Percentiles rank a stretch among this genome's conserved stretches.
Evolutionary conservation across 2,797 vertebrate genomes (phyloP).

Genomic region (Trachops cirrhosus): DNA sequence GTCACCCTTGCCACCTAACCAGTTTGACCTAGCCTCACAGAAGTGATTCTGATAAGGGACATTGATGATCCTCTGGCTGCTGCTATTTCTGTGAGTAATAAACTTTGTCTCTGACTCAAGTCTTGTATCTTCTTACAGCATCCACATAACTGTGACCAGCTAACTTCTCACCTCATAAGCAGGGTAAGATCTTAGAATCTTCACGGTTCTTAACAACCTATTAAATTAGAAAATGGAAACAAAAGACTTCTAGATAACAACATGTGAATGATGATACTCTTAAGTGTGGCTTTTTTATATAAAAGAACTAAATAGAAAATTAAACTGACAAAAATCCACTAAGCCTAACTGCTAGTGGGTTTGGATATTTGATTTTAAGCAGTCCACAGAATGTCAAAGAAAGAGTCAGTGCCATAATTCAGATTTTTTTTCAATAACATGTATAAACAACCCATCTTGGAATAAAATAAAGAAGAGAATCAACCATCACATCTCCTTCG

Average conservation of each 20-base stretch:
- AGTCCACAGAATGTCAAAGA: background rate
- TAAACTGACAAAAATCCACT: background rate
- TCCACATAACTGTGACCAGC: background rate
- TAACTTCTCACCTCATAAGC: background rate
- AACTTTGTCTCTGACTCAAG: background rate
- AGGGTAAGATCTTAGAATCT: background rate
- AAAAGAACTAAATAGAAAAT: conserved; percentile 29
- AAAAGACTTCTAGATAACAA: background rate
- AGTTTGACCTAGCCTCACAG: background rate
- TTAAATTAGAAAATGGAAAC: conserved; percentile 42
- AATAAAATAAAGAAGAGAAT: conserved; percentile 31
- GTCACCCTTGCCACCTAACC: background rate
- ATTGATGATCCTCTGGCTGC: background rate
- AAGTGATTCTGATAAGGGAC: background rate
- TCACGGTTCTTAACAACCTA: background rate
- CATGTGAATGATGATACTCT: background rate
- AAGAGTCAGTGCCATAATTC: background rate
- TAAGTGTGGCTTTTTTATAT: background rate
- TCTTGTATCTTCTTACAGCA: background rate
- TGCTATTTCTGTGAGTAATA: background rate
- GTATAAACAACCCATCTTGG: background rate
- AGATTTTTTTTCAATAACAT: background rate
- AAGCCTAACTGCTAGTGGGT: background rate
- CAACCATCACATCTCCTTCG: background rate
- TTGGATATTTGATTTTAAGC: conserved; percentile 1